Conservation (phyloP, 2,888 invertebrate species). For the Caenorhabditis sp. region DNA sequence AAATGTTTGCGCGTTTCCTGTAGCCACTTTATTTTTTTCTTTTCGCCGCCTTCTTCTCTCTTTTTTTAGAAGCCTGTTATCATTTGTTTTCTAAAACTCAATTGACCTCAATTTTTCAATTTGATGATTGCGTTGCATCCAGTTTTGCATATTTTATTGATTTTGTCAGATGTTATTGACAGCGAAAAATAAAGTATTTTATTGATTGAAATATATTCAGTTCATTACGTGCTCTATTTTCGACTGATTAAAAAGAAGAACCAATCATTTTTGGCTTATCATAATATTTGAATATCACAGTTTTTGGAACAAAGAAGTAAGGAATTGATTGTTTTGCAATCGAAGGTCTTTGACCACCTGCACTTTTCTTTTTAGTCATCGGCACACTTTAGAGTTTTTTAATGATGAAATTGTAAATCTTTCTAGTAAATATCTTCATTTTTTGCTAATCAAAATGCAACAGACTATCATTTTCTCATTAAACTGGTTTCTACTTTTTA, state of each 20-base stretch:
- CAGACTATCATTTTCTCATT: too few relatives aligned
- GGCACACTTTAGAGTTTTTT: too few relatives aligned
- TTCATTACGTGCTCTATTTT: background rate
- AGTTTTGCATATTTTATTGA: background rate
- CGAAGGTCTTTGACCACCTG: too few relatives aligned
- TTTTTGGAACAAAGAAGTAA: background rate
- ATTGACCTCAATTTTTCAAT: background rate
- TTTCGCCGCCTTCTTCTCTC: background rate
- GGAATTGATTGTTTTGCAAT: conserved; percentile 2
- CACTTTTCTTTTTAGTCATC: too few relatives aligned
- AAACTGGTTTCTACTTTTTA: too few relatives aligned
- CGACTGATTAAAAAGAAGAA: background rate
- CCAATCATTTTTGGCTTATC: background rate
- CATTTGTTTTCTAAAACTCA: background rate
- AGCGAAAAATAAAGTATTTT: background rate
- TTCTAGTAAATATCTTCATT: too few relatives aligned
- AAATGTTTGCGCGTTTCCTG: background rate
- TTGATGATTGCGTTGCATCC: background rate
- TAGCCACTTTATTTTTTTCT: background rate
- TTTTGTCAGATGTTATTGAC: background rate
- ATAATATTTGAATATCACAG: background rate
- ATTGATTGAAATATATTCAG: background rate
- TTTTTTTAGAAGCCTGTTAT: background rate
- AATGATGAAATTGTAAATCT: too few relatives aligned
- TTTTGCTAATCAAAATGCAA: too few relatives aligned